Conservation (phyloP, 2,888 invertebrate species). For the Scelioninae gen. 2 region DNA sequence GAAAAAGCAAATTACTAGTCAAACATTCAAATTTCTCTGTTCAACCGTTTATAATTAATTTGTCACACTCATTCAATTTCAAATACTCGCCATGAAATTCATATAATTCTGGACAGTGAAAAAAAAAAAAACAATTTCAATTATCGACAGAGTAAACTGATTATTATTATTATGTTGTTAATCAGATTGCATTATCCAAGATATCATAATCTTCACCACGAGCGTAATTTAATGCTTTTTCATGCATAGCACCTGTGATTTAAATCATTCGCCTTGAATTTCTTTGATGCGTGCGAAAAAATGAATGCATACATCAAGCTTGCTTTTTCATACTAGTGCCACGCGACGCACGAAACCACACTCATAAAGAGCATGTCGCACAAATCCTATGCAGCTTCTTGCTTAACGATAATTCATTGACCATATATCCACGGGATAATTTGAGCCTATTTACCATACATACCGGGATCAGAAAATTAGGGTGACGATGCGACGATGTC, state of each 20-base stretch:
- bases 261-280: constrained; percentile 39
- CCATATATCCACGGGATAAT: constrained; percentile 66
- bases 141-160: constrained; percentile 28
- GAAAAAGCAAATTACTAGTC: too few species aligned
- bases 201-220: constrained; percentile 39
- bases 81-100: too few species aligned
- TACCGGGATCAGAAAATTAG: too few species aligned
- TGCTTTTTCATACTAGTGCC: constrained; percentile 25
- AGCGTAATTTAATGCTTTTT: constrained; percentile 20
- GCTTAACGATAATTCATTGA: constrained; percentile 67
- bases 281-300: constrained; percentile 16
- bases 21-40: constrained; percentile 5
- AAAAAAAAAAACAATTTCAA: constrained; percentile 37
- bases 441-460: constrained; percentile 64
- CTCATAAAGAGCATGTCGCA: constrained; percentile 17
- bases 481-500: constrained; percentile 65
- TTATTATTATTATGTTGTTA: constrained; percentile 42
- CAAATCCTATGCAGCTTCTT: constrained; percentile 32
- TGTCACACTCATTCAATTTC: too few species aligned
- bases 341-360: constrained; percentile 32
- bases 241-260: not conserved
- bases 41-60: constrained; percentile 18
- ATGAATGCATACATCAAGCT: constrained; percentile 23
- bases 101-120: too few species aligned
- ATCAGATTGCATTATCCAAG: constrained; percentile 32